These are phyloP conservation scores for Steinernema khuongi DNA, from an alignment of 1,140 invertebrate genomes.

Conservation along the genomic window DNA sequence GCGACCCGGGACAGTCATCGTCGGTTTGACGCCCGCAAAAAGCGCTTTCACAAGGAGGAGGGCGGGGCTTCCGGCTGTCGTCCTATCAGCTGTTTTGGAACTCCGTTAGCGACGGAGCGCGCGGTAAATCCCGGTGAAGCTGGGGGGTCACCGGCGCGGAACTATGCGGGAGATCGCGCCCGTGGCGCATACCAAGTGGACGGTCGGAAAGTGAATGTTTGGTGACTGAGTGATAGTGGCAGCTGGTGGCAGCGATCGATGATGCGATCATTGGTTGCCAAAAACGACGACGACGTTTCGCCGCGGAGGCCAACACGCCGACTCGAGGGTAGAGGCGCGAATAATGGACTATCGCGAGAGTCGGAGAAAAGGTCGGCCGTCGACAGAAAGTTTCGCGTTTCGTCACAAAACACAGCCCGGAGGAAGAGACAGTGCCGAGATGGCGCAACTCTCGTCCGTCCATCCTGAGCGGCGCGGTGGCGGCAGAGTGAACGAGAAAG, in stretches of 20 bases:
- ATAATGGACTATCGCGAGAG: no score
- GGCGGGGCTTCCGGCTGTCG: background rate
- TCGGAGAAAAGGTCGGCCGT: no score
- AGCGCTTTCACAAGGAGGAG: conserved; percentile 4
- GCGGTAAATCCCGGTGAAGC: background rate
- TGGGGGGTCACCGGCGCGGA: background rate
- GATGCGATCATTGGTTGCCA: conserved; percentile 8
- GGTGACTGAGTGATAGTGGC: conserved; percentile 9
- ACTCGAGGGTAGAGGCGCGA: background rate
- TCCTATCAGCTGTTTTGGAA: conserved; percentile 13
- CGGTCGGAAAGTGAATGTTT: conserved; percentile 7
- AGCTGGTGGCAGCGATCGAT: conserved; percentile 7
- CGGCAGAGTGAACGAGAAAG: no score
- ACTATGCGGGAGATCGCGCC: background rate
- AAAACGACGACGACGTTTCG: conserved; percentile 10
- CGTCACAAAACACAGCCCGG: no score
- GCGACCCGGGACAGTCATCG: background rate
- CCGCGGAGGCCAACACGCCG: background rate
- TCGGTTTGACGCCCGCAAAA: background rate
- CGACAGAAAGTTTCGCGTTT: no score
- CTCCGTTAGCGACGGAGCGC: background rate
- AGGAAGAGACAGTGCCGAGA: no score
- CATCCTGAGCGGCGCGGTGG: no score
- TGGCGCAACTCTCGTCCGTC: no score
- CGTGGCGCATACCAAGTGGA: background rate